Conservation (phyloP, 2,888 invertebrate genomes). For the Ectemnius lituratus region DNA sequence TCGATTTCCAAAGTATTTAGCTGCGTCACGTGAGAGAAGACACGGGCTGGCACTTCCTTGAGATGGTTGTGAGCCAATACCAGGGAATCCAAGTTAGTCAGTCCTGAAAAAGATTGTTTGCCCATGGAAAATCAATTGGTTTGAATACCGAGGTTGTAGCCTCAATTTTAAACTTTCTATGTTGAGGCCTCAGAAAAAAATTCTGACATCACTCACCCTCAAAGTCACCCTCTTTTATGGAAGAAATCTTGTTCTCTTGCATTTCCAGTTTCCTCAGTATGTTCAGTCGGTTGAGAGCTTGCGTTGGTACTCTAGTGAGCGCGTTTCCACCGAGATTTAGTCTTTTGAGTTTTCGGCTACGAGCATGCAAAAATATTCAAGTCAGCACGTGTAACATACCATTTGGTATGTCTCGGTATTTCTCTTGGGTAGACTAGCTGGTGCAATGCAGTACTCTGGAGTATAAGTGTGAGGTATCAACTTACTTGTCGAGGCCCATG, state of each 20-base stretch:
- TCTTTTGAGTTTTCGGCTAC: constrained; percentile 86
- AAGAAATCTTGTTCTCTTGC: constrained; percentile 90
- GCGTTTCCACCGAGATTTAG: constrained; percentile 93
- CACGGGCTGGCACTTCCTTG: constrained; percentile 87
- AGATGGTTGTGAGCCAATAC: constrained; percentile 92
- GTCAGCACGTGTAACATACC: too few species aligned
- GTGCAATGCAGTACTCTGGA: neutral
- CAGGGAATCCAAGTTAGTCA: constrained; percentile 89
- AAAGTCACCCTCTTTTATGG: constrained; percentile 91
- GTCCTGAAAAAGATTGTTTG: constrained; percentile 79
- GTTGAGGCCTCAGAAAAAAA: neutral
- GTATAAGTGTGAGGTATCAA: neutral
- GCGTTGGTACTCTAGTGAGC: constrained; percentile 87
- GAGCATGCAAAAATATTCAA: constrained; percentile 31
- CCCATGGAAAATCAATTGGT: neutral
- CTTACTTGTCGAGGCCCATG: constrained; percentile 91
- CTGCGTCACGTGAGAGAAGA: constrained; percentile 89
- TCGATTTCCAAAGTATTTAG: constrained; percentile 93
- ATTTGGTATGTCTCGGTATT: too few species aligned
- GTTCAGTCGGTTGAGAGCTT: constrained; percentile 88
- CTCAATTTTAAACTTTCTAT: neutral
- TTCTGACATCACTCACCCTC: constrained; percentile 81
- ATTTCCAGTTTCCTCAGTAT: constrained; percentile 92
- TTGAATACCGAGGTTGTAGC: neutral
- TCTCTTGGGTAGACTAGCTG: too few species aligned